These are phyloP conservation scores for Megaustenia siamemsis DNA, from an alignment of 2,888 invertebrate species.

Conservation along the genomic window DNA sequence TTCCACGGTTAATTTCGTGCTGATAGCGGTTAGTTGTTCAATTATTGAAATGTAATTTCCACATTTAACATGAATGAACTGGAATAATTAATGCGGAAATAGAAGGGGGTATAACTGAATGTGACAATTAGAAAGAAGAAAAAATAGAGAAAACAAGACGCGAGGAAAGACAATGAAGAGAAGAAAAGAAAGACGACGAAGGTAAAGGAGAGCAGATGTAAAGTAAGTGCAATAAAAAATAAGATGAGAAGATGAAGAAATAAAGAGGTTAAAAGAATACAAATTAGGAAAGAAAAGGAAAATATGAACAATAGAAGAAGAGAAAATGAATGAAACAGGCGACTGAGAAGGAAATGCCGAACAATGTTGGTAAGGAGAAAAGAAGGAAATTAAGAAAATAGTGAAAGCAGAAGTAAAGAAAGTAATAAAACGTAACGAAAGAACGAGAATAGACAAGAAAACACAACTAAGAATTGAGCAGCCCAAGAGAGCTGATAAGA, in stretches of 20 bases:
- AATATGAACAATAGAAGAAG: not conserved
- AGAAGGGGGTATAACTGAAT: not conserved
- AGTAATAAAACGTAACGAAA: not conserved
- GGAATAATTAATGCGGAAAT: not conserved
- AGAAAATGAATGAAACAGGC: not conserved
- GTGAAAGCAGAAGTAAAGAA: not conserved
- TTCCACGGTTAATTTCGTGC: not conserved
- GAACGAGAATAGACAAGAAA: too few relatives aligned
- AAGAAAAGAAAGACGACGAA: not conserved
- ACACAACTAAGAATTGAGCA: too few relatives aligned
- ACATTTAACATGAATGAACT: not conserved
- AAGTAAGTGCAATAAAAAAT: too few relatives aligned
- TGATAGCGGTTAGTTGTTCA: not conserved
- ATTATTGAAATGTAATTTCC: slow-evolving; percentile 8
- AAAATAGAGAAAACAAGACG: not conserved
- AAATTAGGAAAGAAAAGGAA: too few relatives aligned
- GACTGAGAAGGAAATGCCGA: not conserved
- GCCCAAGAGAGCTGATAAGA: too few relatives aligned
- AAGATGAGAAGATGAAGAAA: too few relatives aligned
- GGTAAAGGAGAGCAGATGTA: not conserved
- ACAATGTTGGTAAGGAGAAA: not conserved
- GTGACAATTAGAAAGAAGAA: not conserved
- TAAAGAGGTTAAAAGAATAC: too few relatives aligned
- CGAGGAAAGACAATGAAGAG: not conserved
- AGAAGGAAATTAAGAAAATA: not conserved